Percentiles rank a stretch among this genome's conserved stretches.
Conservation (phyloP, 2,113 vertebrate genomes). For the Sitta europaea region DNA sequence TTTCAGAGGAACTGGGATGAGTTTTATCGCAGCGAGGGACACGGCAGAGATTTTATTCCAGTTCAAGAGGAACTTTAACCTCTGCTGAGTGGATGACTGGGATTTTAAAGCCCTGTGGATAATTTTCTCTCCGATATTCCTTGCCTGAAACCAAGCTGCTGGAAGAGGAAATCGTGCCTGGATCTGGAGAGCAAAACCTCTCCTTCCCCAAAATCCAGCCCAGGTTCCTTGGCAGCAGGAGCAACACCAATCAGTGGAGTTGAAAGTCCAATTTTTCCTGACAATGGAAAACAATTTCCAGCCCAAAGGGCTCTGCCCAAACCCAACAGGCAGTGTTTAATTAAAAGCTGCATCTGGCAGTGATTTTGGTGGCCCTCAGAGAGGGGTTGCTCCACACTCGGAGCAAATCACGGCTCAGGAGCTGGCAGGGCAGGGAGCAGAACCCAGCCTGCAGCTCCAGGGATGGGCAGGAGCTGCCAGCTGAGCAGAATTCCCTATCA, state of each 20-base stretch:
- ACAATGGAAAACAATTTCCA: not conserved
- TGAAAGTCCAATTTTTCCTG: not conserved
- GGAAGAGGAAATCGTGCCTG: not conserved
- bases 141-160: not conserved
- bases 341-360: slow-evolving; percentile 29
- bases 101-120: not conserved
- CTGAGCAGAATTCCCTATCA: not conserved
- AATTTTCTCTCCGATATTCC: not conserved
- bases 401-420: not conserved
- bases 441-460: not conserved
- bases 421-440: not conserved
- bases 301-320: not conserved
- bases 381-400: not conserved
- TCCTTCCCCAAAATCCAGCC: not conserved
- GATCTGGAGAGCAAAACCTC: not conserved
- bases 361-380: rapidly evolving
- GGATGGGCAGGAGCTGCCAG: not conserved
- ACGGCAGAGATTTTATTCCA: not conserved
- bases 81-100: not conserved
- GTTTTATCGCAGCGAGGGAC: not conserved
- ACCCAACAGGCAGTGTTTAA: not conserved
- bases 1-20: not conserved
- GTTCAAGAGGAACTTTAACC: not conserved
- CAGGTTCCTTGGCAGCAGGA: not conserved
- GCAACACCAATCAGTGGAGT: not conserved